Evolutionary conservation across 2,113 vertebrate genomes (phyloP), one percentile per base, ranked within the genome.

Genomic region (Scartelaos histophorus): DNA sequence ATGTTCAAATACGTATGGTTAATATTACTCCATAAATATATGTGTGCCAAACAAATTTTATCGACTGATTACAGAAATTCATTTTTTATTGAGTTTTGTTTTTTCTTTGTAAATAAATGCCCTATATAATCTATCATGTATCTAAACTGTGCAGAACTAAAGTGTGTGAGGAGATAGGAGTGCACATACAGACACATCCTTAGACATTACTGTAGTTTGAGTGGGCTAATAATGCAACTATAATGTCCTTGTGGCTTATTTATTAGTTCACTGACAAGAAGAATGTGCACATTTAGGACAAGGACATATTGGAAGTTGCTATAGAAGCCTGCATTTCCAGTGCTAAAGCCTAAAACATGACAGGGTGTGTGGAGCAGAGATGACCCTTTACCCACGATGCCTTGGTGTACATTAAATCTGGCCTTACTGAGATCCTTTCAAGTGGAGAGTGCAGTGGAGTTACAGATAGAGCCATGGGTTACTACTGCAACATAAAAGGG

Each of bases 341-440:
- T 58, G 22, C 56, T 58, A 58, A 58, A 25, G 56, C 24, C 56
- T 58, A 25, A 57, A 57, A 15, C 56, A 64, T 64, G 61, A n/a
- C 17, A n/a, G 61, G 10, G 29, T 13, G 19, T 21, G 34, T 38
- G 34, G 61, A 64, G 29, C 34, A 64, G 61, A 64, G 61, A 64
- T 64, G 61, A 64, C 61, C 29, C 29, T 64, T 64, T 64, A 64
- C 61, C 34, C 34, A 35, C n/a, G 34, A 19, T 43, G 61, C 34
- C 43, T 64, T 64, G 61, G 29, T 38, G 61, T 35, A 38, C 61
- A 64, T 64, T 64, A 64, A 64, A 64, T 64, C 34, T 64, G 61
- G 61, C 61, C 61, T 64, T 34, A 64, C 61, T n/a, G 61, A 64
- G 61, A 64, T 35, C 61, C 17, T 64, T 64, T 38, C 61, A 64